Conservation (phyloP, 2,888 invertebrate genomes). For the Tanypteryx hageni region DNA sequence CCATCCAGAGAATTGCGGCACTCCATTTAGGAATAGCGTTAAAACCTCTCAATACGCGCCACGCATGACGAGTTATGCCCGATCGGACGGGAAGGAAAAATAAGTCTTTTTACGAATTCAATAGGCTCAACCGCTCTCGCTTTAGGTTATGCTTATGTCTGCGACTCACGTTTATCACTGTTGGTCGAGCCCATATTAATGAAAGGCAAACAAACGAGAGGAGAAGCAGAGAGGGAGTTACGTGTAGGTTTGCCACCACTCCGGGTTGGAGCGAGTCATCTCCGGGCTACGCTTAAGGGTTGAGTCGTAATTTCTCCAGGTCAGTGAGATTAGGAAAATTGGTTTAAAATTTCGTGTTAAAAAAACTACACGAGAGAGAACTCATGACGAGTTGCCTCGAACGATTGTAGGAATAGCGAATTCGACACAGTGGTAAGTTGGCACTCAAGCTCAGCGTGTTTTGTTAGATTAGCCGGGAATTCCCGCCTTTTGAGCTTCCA, state of each 20-base stretch:
- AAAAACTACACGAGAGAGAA: too few species aligned
- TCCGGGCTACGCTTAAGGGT: neutral
- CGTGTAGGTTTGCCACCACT: neutral
- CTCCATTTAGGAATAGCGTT: neutral
- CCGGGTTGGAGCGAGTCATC: neutral
- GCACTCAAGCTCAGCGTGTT: too few species aligned
- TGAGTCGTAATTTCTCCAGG: too few species aligned
- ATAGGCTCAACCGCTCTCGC: neutral
- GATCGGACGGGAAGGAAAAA: neutral
- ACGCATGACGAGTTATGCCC: neutral
- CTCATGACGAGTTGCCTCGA: too few species aligned
- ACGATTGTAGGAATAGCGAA: too few species aligned
- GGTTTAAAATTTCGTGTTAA: too few species aligned
- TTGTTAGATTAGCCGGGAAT: too few species aligned
- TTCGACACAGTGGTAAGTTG: too few species aligned
- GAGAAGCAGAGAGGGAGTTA: conserved; percentile 4
- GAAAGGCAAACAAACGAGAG: conserved; percentile 38
- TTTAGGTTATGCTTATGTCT: neutral
- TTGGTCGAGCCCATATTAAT: neutral
- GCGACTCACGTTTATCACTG: conserved; percentile 20
- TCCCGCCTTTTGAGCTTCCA: too few species aligned
- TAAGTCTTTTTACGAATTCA: neutral
- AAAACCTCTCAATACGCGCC: neutral
- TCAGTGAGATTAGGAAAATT: too few species aligned
- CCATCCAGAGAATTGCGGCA: neutral